These are phyloP conservation scores for Neotoxoptera formosana DNA, from an alignment of 1,140 invertebrate species.

Conservation along the genomic window DNA sequence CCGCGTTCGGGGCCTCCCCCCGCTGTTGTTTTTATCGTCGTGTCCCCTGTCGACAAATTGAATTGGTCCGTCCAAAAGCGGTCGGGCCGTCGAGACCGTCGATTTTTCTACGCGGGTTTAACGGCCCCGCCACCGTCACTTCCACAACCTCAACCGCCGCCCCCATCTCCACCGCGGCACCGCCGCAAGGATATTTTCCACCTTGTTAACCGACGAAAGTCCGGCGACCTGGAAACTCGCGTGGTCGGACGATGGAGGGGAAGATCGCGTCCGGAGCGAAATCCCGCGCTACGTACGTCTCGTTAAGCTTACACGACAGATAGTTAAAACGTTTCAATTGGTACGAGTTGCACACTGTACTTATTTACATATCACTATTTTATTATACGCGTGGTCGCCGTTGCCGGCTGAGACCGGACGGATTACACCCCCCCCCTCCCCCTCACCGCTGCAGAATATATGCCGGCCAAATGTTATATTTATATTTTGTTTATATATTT, in stretches of 20 bases:
- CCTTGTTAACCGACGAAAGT: conserved; percentile 37
- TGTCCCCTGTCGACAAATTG: background rate
- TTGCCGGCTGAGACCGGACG: background rate
- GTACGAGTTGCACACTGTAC: background rate
- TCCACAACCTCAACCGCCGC: background rate
- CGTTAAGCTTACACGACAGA: background rate
- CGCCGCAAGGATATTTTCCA: conserved; percentile 22
- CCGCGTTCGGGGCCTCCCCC: background rate
- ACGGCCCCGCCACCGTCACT: background rate
- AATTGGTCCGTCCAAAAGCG: background rate
- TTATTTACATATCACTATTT: background rate
- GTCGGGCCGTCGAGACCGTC: background rate
- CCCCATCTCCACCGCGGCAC: background rate
- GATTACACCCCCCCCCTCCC: no score
- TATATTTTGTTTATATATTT: no score
- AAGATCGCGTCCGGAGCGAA: background rate
- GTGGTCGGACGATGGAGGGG: background rate
- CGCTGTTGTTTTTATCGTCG: background rate
- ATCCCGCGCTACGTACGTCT: background rate
- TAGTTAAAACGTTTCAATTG: conserved; percentile 23
- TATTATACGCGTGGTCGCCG: background rate
- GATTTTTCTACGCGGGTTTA: background rate
- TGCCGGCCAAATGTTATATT: no score
- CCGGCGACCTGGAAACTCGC: conserved; percentile 31
- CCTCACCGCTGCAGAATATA: no score